Evolutionary conservation across 1,140 invertebrate genomes (phyloP).

Genomic region (Ephestia elutella): DNA sequence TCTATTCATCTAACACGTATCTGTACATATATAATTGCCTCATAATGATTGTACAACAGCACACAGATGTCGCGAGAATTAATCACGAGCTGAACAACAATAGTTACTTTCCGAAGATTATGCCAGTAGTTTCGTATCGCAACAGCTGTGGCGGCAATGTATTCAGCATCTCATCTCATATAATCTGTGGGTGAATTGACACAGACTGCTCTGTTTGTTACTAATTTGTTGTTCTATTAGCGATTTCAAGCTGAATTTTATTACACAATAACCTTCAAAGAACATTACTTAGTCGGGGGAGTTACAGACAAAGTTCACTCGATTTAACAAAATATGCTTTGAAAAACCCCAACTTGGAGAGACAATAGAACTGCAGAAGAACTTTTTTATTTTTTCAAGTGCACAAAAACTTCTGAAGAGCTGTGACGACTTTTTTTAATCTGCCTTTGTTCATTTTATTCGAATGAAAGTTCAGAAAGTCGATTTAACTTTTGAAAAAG

Average conservation of each 20-base stretch:
- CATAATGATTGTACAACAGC: neutral
- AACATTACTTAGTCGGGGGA: no score
- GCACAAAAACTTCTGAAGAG: neutral
- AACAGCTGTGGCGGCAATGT: no score
- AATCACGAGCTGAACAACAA: neutral
- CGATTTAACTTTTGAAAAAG: slow-evolving; percentile 10
- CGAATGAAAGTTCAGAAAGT: slow-evolving; percentile 1
- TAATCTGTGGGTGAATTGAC: no score
- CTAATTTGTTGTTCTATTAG: no score
- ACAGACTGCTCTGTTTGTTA: no score
- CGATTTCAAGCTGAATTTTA: no score
- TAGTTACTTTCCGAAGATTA: neutral
- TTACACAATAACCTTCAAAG: no score
- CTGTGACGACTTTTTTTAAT: neutral
- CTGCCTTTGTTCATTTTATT: slow-evolving; percentile 2
- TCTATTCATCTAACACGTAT: no score
- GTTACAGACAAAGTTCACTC: no score
- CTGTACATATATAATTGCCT: neutral
- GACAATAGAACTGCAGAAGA: neutral
- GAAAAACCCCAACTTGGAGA: neutral
- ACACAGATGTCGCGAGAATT: neutral
- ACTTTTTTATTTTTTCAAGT: neutral
- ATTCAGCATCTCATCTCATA: no score
- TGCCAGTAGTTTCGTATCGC: neutral
- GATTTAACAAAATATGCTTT: neutral